Evolutionary conservation across 2,888 invertebrate genomes (phyloP).

Genomic region (Lasioglossum pauxillum): DNA sequence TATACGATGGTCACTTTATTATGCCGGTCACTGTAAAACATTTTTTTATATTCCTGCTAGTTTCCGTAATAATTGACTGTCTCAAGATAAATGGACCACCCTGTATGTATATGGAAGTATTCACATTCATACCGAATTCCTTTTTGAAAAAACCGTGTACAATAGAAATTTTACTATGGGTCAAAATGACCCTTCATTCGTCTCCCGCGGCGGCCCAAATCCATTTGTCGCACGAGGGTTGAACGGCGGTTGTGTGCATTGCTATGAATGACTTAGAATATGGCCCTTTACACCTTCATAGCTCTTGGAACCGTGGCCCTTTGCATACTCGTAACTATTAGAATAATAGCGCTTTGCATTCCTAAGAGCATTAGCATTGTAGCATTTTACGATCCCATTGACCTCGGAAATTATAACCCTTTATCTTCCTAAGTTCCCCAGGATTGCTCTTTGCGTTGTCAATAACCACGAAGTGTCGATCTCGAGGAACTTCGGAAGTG

Average conservation of each 20-base stretch:
- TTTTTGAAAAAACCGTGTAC: too few species aligned
- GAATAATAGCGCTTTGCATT: constrained; percentile 38
- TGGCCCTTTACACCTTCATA: neutral
- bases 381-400: neutral
- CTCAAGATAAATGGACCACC: too few species aligned
- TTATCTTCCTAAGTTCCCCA: neutral
- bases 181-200: too few species aligned
- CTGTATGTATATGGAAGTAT: too few species aligned
- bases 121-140: too few species aligned
- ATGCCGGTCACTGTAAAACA: too few species aligned
- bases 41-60: too few species aligned
- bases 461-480: neutral
- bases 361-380: neutral
- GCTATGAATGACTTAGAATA: neutral
- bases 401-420: neutral
- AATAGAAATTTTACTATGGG: too few species aligned
- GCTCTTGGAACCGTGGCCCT: neutral
- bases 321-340: neutral
- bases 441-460: neutral
- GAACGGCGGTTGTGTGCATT: neutral
- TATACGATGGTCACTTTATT: too few species aligned
- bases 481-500: neutral
- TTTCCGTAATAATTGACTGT: too few species aligned
- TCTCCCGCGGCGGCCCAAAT: too few species aligned
- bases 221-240: neutral